Percentiles rank a stretch among this genome's conserved stretches.
Evolutionary conservation across 2,797 vertebrate genomes (phyloP).

Genomic region (Trichosurus vulpecula): DNA sequence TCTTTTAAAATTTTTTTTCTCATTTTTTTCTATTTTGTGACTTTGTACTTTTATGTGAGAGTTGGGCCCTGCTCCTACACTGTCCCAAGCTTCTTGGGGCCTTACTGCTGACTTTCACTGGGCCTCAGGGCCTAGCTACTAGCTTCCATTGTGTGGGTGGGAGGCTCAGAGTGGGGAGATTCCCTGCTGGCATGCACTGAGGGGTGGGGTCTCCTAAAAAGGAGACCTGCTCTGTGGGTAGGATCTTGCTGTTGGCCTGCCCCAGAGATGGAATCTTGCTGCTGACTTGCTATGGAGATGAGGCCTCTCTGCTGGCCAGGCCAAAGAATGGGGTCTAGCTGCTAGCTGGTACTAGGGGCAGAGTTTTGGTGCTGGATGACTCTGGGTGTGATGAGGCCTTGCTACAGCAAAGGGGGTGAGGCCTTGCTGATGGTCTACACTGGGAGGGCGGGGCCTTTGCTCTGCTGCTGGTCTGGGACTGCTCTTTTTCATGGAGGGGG

Average conservation of each 20-base stretch:
- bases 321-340: too few relatives aligned
- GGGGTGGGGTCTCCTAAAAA: neutral
- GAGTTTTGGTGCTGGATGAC: too few relatives aligned
- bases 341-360: too few relatives aligned
- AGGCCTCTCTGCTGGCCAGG: neutral
- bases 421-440: too few relatives aligned
- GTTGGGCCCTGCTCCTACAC: neutral
- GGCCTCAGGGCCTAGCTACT: neutral
- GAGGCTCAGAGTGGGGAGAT: neutral
- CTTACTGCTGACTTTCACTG: neutral
- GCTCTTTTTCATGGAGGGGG: neutral
- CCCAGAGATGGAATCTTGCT: neutral
- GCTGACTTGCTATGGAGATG: neutral
- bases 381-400: neutral
- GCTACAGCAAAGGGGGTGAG: too few relatives aligned
- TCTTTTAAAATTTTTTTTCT: neutral
- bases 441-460: neutral
- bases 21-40: neutral
- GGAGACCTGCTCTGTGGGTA: neutral
- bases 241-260: neutral
- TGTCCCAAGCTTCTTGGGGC: neutral
- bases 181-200: neutral
- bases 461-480: neutral
- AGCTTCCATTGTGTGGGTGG: neutral
- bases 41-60: neutral